A percentile compares a stretch with the other conserved stretches of the same genome.
Conservation (phyloP, 2,888 invertebrate genomes). For the Caenorhabditis wallacei region DNA sequence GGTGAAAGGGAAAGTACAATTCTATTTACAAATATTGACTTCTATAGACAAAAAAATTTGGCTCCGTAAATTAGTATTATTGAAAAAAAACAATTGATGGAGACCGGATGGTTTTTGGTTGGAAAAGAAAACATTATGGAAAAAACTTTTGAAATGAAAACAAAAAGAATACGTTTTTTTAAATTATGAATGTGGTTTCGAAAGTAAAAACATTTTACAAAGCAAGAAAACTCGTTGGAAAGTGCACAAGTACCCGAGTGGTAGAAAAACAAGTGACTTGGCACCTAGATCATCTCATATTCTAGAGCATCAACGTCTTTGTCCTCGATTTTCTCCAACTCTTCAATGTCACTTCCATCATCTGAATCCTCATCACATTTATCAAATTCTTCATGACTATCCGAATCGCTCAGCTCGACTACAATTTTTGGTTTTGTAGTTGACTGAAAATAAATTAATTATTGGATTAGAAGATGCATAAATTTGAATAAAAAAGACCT, state of each 20-base stretch:
- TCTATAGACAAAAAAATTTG: not conserved
- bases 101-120: constrained; percentile 27
- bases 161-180: no score
- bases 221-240: constrained; percentile 46
- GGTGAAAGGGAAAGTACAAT: not conserved
- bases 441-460: constrained; percentile 3
- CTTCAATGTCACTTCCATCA: constrained; percentile 55
- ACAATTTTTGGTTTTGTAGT: constrained; percentile 12
- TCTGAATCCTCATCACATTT: constrained; percentile 34
- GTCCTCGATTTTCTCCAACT: constrained; percentile 58
- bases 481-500: no score
- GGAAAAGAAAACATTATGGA: not conserved
- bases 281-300: constrained; percentile 48
- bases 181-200: not conserved
- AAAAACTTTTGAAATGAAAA: not conserved
- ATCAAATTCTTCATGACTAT: constrained; percentile 43
- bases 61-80: constrained; percentile 8
- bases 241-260: constrained; percentile 42
- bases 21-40: constrained; percentile 19
- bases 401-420: constrained; percentile 18
- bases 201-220: not conserved
- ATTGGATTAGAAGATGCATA: no score
- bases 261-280: constrained; percentile 1
- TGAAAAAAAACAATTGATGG: constrained; percentile 21
- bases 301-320: constrained; percentile 55